A percentile compares a stretch with the other conserved stretches of the same genome.
These are phyloP conservation scores for Propithecus deckenii DNA, from an alignment of 2,797 vertebrate species.

Conservation along the genomic window DNA sequence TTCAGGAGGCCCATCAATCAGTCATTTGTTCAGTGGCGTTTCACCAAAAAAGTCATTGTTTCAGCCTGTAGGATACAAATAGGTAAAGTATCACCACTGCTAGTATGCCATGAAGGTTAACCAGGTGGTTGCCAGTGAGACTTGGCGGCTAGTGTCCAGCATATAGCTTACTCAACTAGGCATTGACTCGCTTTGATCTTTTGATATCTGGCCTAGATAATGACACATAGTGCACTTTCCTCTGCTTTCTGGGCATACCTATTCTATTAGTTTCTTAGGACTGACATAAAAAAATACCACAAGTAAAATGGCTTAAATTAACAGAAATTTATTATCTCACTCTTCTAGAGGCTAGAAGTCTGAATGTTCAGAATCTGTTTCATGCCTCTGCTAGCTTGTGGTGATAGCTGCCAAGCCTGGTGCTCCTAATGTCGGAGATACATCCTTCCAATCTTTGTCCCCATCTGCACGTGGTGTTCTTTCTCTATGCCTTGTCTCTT, in stretches of 20 bases:
- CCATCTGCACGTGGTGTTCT: background rate
- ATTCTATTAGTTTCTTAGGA: background rate
- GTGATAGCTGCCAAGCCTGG: background rate
- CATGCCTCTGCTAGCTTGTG: background rate
- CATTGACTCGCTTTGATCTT: background rate
- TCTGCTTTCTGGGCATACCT: background rate
- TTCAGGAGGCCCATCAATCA: background rate
- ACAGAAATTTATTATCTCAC: background rate
- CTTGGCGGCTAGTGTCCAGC: background rate
- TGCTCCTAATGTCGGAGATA: background rate
- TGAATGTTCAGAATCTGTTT: background rate
- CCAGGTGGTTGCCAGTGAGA: background rate
- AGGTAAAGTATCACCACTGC: background rate
- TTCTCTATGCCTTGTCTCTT: background rate
- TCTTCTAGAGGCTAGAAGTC: background rate
- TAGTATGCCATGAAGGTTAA: background rate
- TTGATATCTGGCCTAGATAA: background rate
- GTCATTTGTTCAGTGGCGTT: background rate
- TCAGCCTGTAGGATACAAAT: background rate
- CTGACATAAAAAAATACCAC: background rate
- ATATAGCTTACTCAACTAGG: background rate
- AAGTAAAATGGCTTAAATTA: background rate
- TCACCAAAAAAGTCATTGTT: background rate
- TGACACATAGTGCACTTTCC: background rate
- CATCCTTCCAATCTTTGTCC: background rate